A percentile compares a stretch with the other conserved stretches of the same genome.
phyloP scores from a whole-genome alignment of 2,797 vertebrate genomes.

The Chelon labrosus region DNA sequence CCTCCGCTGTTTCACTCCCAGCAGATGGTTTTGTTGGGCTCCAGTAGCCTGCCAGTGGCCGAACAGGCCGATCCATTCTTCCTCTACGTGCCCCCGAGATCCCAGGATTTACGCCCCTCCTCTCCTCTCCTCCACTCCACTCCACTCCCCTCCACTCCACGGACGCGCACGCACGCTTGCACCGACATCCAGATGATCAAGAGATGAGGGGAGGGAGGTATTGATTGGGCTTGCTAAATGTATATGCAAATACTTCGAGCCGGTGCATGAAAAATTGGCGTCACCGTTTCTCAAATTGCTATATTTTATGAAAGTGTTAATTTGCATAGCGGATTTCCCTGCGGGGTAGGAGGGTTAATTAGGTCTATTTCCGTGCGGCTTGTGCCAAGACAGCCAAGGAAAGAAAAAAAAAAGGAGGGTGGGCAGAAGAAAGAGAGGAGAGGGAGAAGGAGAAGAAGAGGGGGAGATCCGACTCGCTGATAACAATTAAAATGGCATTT shows the following conservation, averaged over 20 bases:
- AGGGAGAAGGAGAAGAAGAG: slow-evolving; percentile 17
- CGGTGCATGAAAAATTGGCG: slow-evolving; percentile 90
- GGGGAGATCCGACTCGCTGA: slow-evolving; percentile 78
- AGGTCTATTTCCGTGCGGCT: slow-evolving; percentile 96
- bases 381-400: slow-evolving; percentile 88
- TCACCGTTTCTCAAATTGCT: slow-evolving; percentile 99
- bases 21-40: slow-evolving; percentile 81
- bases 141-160: background rate
- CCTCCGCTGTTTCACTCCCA: slow-evolving; percentile 58
- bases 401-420: slow-evolving; percentile 13
- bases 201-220: slow-evolving; percentile 74
- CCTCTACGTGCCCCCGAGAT: slow-evolving; percentile 54
- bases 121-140: background rate
- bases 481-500: slow-evolving; percentile 96
- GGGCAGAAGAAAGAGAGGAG: slow-evolving; percentile 33
- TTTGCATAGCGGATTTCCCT: slow-evolving; percentile 98
- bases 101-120: slow-evolving; percentile 42
- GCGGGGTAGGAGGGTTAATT: slow-evolving; percentile 95
- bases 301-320: slow-evolving; percentile 99
- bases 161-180: background rate
- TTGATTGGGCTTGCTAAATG: slow-evolving; percentile 76
- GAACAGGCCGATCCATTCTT: slow-evolving; percentile 63
- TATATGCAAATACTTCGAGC: slow-evolving; percentile 89
- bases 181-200: slow-evolving; percentile 88
- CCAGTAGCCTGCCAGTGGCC: slow-evolving; percentile 82